These are phyloP conservation scores for Taphrorychus bicolor DNA, from an alignment of 2,888 invertebrate genomes.

Conservation along the genomic window DNA sequence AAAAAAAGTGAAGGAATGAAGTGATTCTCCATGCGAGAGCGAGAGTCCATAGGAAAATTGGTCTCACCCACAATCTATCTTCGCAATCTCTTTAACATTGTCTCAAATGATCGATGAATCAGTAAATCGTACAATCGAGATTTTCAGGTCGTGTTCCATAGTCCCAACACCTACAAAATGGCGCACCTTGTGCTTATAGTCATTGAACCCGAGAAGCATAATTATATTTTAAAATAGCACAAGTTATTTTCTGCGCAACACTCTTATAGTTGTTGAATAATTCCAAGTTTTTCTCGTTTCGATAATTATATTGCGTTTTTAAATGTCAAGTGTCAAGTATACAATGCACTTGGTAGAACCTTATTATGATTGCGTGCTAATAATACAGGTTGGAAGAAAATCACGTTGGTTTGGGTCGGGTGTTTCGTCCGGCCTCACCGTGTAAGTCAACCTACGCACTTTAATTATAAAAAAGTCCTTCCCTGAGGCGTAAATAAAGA, in stretches of 20 bases:
- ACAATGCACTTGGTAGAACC: background rate
- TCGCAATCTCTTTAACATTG: constrained; percentile 6
- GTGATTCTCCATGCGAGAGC: too few relatives aligned
- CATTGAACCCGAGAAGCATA: constrained; percentile 44
- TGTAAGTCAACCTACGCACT: background rate
- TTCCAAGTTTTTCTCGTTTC: constrained; percentile 21
- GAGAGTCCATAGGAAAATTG: background rate
- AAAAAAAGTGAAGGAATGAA: too few relatives aligned
- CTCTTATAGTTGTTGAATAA: background rate
- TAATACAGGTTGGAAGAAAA: background rate
- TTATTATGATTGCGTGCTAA: background rate
- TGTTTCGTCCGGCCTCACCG: too few relatives aligned
- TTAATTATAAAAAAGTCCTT: background rate
- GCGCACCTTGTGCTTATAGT: constrained; percentile 45
- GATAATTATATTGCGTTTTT: constrained; percentile 28
- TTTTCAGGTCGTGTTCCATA: constrained; percentile 23
- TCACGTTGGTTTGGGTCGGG: too few relatives aligned
- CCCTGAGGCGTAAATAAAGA: constrained; percentile 19
- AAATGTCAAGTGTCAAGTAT: constrained; percentile 29
- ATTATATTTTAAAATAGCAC: constrained; percentile 43
- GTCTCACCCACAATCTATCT: background rate
- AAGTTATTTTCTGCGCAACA: constrained; percentile 33
- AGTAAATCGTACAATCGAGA: constrained; percentile 19
- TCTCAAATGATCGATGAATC: constrained; percentile 16
- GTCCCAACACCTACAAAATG: constrained; percentile 44